phyloP scores from a whole-genome alignment of 2,113 vertebrate genomes.

The Pandion haliaetus region DNA sequence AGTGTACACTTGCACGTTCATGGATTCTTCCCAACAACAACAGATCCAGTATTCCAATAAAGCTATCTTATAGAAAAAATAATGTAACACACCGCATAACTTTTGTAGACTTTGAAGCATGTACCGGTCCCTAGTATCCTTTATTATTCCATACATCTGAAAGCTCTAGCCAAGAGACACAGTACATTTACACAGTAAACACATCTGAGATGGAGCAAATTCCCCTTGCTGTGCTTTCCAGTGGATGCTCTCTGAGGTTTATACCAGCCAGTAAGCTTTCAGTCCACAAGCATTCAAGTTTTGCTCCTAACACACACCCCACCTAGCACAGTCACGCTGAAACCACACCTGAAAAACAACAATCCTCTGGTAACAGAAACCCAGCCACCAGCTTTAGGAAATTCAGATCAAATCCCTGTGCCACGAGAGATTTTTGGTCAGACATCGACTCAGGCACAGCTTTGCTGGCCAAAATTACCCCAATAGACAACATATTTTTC shows the following conservation, averaged over 20 bases:
- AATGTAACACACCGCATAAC: rapidly evolving
- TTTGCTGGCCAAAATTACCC: not conserved
- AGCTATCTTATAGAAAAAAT: not conserved
- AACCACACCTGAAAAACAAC: not conserved
- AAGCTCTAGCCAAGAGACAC: not conserved
- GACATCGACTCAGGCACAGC: rapidly evolving
- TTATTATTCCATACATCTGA: not conserved
- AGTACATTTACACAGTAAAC: not conserved
- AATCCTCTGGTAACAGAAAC: not conserved
- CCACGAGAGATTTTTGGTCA: not conserved
- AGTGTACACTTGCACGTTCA: no score
- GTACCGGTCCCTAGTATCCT: no score
- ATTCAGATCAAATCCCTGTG: not conserved
- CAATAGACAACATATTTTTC: not conserved
- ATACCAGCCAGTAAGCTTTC: no score
- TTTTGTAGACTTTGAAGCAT: not conserved
- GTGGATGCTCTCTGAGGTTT: not conserved
- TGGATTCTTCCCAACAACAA: not conserved
- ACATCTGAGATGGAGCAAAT: rapidly evolving
- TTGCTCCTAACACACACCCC: not conserved
- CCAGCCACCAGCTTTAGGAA: not conserved
- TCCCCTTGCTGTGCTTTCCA: not conserved
- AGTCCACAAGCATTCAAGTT: rapidly evolving
- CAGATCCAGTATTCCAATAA: not conserved
- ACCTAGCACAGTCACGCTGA: not conserved